Evolutionary conservation across 2,797 vertebrate species (phyloP), one percentile per base, ranked within the genome.

Genomic region (Clarias fuscus): DNA sequence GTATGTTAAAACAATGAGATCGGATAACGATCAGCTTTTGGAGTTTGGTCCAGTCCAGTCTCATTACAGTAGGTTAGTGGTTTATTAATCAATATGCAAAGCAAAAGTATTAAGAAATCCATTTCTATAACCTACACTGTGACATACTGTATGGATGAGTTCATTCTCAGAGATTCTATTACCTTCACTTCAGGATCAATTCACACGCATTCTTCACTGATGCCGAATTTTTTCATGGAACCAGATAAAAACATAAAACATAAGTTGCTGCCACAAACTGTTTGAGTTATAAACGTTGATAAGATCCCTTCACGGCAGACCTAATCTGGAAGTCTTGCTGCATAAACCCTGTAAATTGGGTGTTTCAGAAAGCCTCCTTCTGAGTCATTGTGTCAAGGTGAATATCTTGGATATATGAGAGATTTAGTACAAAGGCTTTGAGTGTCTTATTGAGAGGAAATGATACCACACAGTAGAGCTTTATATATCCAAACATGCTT

Each of bases 101-200:
- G 15, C 30, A 33, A 77, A 77, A 58, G 8, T 17, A 8, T 58
- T 77, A 15, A 58, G 15, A 58, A 77, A 58, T 77, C 53, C 7
- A 61, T 61, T 59, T 78, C 76, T 78, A 11, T 77, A 58, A 20
- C 20, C 27, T 58, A 5, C 27, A 77, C 14, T 75, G 6, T 14
- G 17, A 53, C n/a, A 77, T 30, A 13, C 48, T 53, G 48, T 53
- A 58, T 30, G 53, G 27, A 58, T 53, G 1, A 4, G 73, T 75
- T 53, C 14, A 17, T 48, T 53, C 14, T 56, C 48, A 7, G 75
- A 59, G 53, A 22, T 77, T 27, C 48, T 75, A 56, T 30, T 56
- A 59, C 27, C 56, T 78, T 78, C 27, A 78, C 76, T 78, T 33
- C 75, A 78, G 17, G 75, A 77, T 78, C 30, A 61, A 61, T 61